Conservation (phyloP, 2,888 invertebrate species). For the Megamerina dolium region DNA sequence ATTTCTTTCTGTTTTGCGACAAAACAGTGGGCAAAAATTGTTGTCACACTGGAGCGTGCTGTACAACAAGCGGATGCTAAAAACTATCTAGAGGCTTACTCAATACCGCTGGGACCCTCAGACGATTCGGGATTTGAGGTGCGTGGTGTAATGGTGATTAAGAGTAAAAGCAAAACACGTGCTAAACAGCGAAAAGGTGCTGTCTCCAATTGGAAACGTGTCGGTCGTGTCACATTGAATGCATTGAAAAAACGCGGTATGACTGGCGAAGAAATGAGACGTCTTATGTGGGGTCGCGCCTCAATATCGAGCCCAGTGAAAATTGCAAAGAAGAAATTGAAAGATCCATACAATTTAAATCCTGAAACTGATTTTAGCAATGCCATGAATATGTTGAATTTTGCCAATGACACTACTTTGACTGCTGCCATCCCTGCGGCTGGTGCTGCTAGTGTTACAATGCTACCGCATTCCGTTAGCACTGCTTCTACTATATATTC, state of each 20-base stretch:
- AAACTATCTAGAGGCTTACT: conserved; percentile 89
- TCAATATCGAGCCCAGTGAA: conserved; percentile 83
- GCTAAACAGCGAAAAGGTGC: conserved; percentile 96
- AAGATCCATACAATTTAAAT: conserved; percentile 47
- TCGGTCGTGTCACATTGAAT: conserved; percentile 80
- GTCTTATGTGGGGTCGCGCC: conserved; percentile 86
- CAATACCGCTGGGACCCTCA: conserved; percentile 80
- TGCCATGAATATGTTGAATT: conserved; percentile 78
- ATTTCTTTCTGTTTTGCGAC: background rate
- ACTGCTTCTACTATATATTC: conserved; percentile 1
- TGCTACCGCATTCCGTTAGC: too few relatives aligned
- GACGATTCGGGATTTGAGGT: conserved; percentile 80
- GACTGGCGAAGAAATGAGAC: conserved; percentile 78
- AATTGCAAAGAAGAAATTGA: conserved; percentile 54
- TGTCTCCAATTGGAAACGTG: conserved; percentile 93
- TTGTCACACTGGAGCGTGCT: conserved; percentile 90
- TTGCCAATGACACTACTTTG: conserved; percentile 60
- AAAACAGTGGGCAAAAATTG: conserved; percentile 98
- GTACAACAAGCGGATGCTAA: conserved; percentile 86
- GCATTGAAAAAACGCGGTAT: conserved; percentile 76
- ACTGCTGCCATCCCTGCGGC: conserved; percentile 22
- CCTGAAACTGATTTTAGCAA: conserved; percentile 53
- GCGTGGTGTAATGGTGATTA: conserved; percentile 96
- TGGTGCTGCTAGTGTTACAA: too few relatives aligned
- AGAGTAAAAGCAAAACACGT: conserved; percentile 90